Conservation (phyloP, 2,113 vertebrate genomes). For the Eptatretus burgeri region DNA sequence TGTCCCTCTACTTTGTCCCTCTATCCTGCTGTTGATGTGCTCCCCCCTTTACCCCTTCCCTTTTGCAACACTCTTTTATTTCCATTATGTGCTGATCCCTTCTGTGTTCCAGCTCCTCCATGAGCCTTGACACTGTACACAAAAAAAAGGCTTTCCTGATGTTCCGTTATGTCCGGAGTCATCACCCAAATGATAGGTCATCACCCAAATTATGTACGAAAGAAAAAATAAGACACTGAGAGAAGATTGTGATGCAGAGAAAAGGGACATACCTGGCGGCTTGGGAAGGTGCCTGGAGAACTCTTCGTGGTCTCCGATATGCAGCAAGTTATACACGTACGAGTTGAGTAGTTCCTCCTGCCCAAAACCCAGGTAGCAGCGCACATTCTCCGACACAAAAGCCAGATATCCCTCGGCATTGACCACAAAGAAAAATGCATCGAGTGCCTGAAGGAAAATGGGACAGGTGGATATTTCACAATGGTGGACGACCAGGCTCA, state of each 20-base stretch:
- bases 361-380: slow-evolving; percentile 49
- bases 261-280: slow-evolving; percentile 29
- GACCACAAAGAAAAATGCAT: slow-evolving; percentile 80
- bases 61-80: too few species aligned
- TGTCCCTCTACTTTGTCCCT: too few species aligned
- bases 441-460: slow-evolving; percentile 29
- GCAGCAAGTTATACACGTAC: slow-evolving; percentile 78
- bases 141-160: too few species aligned
- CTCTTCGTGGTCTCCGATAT: slow-evolving; percentile 69
- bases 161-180: too few species aligned
- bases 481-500: too few species aligned
- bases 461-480: neutral
- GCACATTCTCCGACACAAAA: slow-evolving; percentile 74
- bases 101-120: too few species aligned
- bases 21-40: too few species aligned
- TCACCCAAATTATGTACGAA: neutral
- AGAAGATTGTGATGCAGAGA: too few species aligned
- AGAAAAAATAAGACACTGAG: slow-evolving; percentile 7
- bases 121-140: too few species aligned
- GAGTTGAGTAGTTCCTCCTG: slow-evolving; percentile 86
- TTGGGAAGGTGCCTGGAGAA: slow-evolving; percentile 70
- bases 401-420: slow-evolving; percentile 72
- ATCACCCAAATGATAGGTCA: too few species aligned
- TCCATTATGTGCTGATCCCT: too few species aligned
- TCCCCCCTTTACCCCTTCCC: too few species aligned